Evolutionary conservation across 2,113 vertebrate genomes (phyloP).

Genomic region (Halcyon malimbica): DNA sequence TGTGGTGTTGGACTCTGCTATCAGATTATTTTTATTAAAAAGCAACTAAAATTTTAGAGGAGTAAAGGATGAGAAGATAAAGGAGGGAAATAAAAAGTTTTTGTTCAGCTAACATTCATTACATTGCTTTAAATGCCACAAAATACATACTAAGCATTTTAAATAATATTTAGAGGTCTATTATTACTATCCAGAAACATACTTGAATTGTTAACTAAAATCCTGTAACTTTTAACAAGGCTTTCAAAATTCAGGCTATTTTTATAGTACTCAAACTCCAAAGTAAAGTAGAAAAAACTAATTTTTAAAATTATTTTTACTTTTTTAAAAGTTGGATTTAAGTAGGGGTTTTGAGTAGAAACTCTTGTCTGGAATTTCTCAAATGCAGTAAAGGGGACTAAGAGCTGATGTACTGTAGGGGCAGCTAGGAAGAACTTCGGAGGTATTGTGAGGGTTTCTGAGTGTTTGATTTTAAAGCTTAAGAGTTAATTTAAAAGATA

Average conservation of each 20-base stretch:
- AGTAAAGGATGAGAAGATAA: background rate
- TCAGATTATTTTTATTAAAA: background rate
- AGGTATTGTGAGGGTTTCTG: background rate
- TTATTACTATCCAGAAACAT: background rate
- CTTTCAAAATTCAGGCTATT: background rate
- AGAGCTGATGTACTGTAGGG: background rate
- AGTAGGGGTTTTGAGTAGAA: background rate
- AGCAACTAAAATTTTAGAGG: background rate
- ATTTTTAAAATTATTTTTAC: too few relatives aligned
- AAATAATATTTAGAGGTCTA: background rate
- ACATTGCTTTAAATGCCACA: background rate
- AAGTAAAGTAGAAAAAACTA: background rate
- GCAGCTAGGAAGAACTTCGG: background rate
- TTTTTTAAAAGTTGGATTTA: background rate
- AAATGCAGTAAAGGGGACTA: background rate
- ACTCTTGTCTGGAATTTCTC: background rate
- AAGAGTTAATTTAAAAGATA: background rate
- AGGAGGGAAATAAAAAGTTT: background rate
- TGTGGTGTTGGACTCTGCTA: background rate
- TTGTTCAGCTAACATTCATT: background rate
- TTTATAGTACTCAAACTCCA: background rate
- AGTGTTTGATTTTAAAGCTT: background rate
- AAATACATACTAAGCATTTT: background rate
- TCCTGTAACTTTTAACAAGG: background rate
- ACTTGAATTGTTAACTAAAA: background rate